Percentiles rank a stretch among this genome's conserved stretches.
Conservation (phyloP, 2,113 vertebrate genomes). For the Hassar affinis region DNA sequence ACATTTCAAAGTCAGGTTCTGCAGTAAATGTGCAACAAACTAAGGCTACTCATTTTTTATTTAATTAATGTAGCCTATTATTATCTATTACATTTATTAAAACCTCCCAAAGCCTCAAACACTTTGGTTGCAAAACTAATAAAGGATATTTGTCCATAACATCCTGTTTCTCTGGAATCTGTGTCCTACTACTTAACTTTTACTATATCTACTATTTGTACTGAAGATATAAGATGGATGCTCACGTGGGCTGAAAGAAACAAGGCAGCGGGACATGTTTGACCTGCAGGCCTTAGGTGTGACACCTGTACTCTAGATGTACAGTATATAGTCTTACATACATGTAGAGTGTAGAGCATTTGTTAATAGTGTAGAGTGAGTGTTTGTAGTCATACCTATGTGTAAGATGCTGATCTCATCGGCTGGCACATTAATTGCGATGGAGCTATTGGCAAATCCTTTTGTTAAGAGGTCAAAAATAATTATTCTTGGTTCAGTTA, state of each 20-base stretch:
- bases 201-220: background rate
- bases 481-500: background rate
- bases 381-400: constrained; percentile 58
- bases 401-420: constrained; percentile 50
- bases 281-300: background rate
- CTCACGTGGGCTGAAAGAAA: background rate
- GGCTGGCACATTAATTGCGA: constrained; percentile 46
- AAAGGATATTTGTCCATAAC: background rate
- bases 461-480: constrained; percentile 54
- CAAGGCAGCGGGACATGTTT: background rate
- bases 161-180: background rate
- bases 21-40: background rate
- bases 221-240: background rate
- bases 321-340: background rate
- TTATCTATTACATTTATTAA: background rate
- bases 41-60: background rate
- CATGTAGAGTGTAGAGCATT: background rate
- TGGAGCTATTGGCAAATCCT: constrained; percentile 46
- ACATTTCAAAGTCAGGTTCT: background rate
- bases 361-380: background rate
- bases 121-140: background rate
- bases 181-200: background rate
- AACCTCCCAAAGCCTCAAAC: background rate
- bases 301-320: background rate
- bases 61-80: background rate